Evolutionary conservation across 2,888 invertebrate genomes (phyloP).

Genomic region (Leptarthrus brevirostris): DNA sequence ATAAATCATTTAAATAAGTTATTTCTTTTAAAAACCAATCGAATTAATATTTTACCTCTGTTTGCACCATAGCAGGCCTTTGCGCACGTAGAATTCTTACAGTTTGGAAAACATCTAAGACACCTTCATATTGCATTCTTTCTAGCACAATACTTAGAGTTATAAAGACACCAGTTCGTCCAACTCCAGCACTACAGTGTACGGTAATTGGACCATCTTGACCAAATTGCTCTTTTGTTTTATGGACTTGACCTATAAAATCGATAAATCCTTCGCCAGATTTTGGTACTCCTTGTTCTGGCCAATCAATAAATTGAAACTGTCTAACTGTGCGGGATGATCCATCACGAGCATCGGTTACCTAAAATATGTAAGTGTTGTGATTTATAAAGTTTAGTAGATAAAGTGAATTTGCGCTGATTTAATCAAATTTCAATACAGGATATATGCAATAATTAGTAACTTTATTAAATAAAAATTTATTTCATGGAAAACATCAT

Average conservation of each 20-base stretch:
- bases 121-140: conserved; percentile 98
- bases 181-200: conserved; percentile 98
- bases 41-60: conserved; percentile 80
- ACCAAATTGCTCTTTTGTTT: conserved; percentile 99
- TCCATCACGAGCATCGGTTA: conserved; percentile 97
- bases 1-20: conserved; percentile 11
- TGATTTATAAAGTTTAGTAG: not conserved
- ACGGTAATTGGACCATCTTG: conserved; percentile 99
- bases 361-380: conserved; percentile 67
- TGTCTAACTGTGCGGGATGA: conserved; percentile 95
- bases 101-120: conserved; percentile 99
- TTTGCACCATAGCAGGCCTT: conserved; percentile 99
- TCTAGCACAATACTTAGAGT: conserved; percentile 97
- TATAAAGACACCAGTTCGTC: conserved; percentile 98
- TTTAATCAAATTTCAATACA: no score
- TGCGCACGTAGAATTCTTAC: conserved; percentile 98
- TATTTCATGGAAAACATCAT: no score
- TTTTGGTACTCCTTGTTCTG: conserved; percentile 96
- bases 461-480: no score
- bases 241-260: conserved; percentile 99
- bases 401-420: no score
- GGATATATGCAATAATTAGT: no score
- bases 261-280: conserved; percentile 99
- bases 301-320: conserved; percentile 97
- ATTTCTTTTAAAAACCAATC: not conserved